Evolutionary conservation across 2,888 invertebrate genomes (phyloP).

Genomic region (Plebejus anna): DNA sequence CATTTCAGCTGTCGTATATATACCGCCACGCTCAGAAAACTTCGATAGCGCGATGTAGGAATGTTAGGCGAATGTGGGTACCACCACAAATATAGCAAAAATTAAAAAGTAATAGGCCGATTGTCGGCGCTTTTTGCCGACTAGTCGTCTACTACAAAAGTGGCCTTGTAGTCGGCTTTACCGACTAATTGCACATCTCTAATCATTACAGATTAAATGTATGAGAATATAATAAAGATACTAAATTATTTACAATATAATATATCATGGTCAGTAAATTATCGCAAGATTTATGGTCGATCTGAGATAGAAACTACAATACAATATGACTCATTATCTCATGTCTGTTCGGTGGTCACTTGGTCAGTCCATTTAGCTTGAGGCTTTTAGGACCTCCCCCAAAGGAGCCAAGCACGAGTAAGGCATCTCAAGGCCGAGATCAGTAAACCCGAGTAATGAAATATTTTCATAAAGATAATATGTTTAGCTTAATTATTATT

Average conservation of each 20-base stretch:
- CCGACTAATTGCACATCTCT: no score
- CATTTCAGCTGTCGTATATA: no score
- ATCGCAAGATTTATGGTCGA: not conserved
- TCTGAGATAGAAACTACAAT: not conserved
- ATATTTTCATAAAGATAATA: not conserved
- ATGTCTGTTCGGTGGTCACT: not conserved
- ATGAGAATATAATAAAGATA: not conserved
- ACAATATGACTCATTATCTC: not conserved
- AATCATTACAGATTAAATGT: no score
- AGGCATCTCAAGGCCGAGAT: not conserved
- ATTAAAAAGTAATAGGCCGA: no score
- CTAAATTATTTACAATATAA: not conserved
- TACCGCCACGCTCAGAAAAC: no score
- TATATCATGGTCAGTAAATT: not conserved
- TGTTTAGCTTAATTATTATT: not conserved
- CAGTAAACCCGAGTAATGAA: not conserved
- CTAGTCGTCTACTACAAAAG: no score
- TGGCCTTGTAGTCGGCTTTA: no score
- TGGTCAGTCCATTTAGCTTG: not conserved
- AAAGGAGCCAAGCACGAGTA: not conserved
- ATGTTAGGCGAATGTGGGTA: no score
- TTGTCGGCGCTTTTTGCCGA: no score
- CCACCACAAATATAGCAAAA: no score
- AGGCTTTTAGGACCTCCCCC: not conserved
- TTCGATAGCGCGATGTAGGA: no score